Percentiles rank a stretch among this genome's conserved stretches.
phyloP scores from a whole-genome alignment of 2,797 vertebrate genomes.

The Gymnoscopelus braueri region DNA sequence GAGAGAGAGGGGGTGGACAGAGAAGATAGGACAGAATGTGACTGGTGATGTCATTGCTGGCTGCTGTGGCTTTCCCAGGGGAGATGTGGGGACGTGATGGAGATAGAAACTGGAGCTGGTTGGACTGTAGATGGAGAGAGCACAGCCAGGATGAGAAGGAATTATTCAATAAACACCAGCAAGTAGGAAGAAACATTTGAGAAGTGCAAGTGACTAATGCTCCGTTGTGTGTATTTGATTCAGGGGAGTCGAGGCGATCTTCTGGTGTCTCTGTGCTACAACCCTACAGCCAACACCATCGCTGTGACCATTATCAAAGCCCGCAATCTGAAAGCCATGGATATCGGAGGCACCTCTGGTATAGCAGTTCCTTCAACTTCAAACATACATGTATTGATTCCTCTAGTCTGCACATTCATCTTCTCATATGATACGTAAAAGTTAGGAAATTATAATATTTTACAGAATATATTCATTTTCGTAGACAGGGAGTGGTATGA shows the following conservation, averaged over 20 bases:
- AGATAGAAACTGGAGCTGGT: conserved; percentile 43
- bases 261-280: conserved; percentile 95
- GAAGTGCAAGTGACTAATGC: conserved; percentile 20
- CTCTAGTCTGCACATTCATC: background rate
- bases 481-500: background rate
- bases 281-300: conserved; percentile 97
- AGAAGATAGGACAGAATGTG: conserved; percentile 67
- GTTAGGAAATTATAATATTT: no score
- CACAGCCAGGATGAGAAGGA: conserved; percentile 31
- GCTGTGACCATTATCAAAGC: conserved; percentile 99
- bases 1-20: conserved; percentile 13
- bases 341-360: conserved; percentile 99
- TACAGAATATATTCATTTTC: no score
- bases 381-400: conserved; percentile 16
- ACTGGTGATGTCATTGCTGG: conserved; percentile 75
- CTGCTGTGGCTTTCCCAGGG: conserved; percentile 65
- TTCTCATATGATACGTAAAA: no score
- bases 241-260: conserved; percentile 88
- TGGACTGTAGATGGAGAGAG: conserved; percentile 34
- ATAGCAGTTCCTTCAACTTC: conserved; percentile 50
- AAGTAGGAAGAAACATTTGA: background rate
- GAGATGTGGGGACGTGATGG: conserved; percentile 61
- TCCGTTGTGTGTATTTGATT: conserved; percentile 58
- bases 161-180: conserved; percentile 19
- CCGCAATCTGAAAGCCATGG: conserved; percentile 99